Base-by-base conservation (phyloP, 2,888 invertebrate genomes). In the Linhomoeus sp. region DNA sequence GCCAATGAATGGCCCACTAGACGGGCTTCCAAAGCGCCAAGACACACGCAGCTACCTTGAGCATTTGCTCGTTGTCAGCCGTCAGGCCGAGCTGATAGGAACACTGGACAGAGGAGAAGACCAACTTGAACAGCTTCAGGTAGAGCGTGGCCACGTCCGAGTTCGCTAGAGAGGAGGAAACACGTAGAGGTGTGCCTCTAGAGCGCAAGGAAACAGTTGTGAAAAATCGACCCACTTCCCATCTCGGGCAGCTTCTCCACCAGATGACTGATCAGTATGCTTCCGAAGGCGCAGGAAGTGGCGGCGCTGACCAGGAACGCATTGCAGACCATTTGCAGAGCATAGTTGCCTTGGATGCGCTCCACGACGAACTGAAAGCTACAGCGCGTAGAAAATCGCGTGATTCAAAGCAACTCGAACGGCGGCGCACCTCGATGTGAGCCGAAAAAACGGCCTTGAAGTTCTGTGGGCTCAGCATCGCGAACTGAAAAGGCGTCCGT, bases 381-480 rank as follows among this genome's bases (percentile, higher is more conserved):
- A 53, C 9, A 37, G 9, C 15, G 23, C 41, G n/a, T n/a, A n/a
- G n/a, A n/a, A n/a, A n/a, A n/a, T n/a, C n/a, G n/a, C n/a, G n/a
- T n/a, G n/a, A 40, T 5, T 15, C 37, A n/a, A 37, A 7, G 17
- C 17, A n/a, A 37, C 26, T 26, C 29, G 73, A 61, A 19, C 25
- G 7, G 7, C 25, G 42, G 51, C 59, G 56, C 54, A 67, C 68
- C 48, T 90, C 86, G 56, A 94, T 88, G 1, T 86, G 84, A 0
- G 85, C 84, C 0, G 87, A 80, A 66, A 94, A 94, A 51, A 94
- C 83, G 69, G 92, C 92, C 70, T 86, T 83, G 66, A 92, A 94
- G 1, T 85, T 85, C 68, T 85, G 81, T 0, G 84, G 79, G 62
- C 85, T 84, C 81, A 94, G 84, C 78, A 87, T 82, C 0, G 87